These are phyloP conservation scores for Oryzias melastigma DNA, from an alignment of 2,113 vertebrate genomes.

Conservation along the genomic window DNA sequence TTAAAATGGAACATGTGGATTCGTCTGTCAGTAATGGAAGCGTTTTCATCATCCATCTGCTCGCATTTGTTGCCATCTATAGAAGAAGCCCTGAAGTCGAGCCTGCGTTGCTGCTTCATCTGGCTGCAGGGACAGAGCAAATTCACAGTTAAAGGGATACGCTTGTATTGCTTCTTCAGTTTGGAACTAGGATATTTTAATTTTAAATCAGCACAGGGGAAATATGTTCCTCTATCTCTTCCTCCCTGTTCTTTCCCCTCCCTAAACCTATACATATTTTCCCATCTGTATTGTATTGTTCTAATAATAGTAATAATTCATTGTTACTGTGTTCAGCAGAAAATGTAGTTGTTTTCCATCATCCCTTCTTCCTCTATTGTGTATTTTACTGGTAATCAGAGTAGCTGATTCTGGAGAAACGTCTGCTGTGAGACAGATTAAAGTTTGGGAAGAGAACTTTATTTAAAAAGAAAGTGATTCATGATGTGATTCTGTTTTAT, in stretches of 20 bases:
- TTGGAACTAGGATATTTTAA: conserved; percentile 37
- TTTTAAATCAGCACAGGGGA: conserved; percentile 46
- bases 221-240: conserved; percentile 24
- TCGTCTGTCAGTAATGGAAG: conserved; percentile 37
- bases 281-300: background rate
- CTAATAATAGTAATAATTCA: conserved; percentile 8
- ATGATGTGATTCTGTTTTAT: conserved; percentile 41
- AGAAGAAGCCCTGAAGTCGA: conserved; percentile 16
- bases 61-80: conserved; percentile 37
- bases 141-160: conserved; percentile 33
- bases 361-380: conserved; percentile 1
- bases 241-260: conserved; percentile 17
- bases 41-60: conserved; percentile 45
- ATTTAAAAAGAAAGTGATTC: conserved; percentile 11
- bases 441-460: conserved; percentile 3
- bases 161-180: conserved; percentile 35
- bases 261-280: conserved; percentile 10
- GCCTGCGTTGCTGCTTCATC: conserved; percentile 22
- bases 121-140: conserved; percentile 28
- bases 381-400: conserved; percentile 39
- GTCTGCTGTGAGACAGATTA: conserved; percentile 18
- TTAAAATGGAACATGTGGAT: conserved; percentile 68
- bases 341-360: conserved; percentile 4
- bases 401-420: conserved; percentile 36
- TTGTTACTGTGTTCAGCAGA: conserved; percentile 18